Evolutionary conservation across 2,113 vertebrate genomes (phyloP).

Genomic region (Mustela lutreola): DNA sequence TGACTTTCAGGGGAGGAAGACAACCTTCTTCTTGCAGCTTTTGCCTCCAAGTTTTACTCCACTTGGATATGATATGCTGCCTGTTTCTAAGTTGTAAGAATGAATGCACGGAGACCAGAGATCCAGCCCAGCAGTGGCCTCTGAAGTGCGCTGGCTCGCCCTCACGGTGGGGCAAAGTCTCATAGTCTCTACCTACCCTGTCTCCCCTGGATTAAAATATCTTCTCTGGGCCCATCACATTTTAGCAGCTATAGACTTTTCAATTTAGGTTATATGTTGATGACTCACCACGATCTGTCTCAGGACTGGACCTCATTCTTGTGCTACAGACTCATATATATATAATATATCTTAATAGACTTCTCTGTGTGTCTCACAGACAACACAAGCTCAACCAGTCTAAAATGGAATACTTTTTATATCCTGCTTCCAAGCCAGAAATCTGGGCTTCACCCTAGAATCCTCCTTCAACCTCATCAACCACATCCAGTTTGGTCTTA

Average conservation of each 20-base stretch:
- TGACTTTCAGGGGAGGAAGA: background rate
- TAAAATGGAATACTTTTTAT: constrained; percentile 18
- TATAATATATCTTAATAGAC: background rate
- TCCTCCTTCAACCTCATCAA: background rate
- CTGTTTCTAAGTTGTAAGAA: background rate
- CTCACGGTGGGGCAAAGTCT: background rate
- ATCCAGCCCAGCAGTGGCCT: background rate
- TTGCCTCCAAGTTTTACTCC: background rate
- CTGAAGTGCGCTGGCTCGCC: background rate
- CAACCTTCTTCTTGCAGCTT: background rate
- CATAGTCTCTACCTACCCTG: background rate
- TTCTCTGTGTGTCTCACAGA: background rate
- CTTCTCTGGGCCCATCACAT: background rate
- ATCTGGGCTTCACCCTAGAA: background rate
- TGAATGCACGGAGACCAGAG: background rate
- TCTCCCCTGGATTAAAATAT: background rate
- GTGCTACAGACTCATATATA: background rate
- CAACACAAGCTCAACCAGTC: background rate
- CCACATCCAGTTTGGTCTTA: background rate
- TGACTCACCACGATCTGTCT: constrained; percentile 42
- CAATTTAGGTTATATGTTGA: background rate
- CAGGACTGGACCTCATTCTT: background rate
- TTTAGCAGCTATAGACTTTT: background rate
- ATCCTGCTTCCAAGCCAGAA: background rate
- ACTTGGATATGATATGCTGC: background rate